A percentile compares a stretch with the other conserved stretches of the same genome.
These are phyloP conservation scores for Latrodectus geometricus DNA, from an alignment of 1,140 invertebrate genomes.

Conservation along the genomic window DNA sequence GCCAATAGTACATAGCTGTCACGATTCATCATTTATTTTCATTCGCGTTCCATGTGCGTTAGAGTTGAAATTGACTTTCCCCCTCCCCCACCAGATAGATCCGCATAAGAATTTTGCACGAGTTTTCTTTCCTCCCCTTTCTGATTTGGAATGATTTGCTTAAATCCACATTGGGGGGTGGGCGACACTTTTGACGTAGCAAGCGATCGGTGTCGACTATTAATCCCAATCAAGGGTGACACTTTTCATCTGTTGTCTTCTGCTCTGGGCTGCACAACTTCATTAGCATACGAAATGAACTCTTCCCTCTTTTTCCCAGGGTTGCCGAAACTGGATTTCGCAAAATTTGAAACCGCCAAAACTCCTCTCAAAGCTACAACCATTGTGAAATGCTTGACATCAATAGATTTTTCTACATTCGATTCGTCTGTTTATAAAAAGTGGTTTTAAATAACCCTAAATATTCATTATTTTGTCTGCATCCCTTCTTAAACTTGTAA, in stretches of 20 bases:
- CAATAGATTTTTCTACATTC: background rate
- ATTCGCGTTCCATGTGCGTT: background rate
- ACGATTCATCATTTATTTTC: background rate
- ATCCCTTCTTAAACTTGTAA: too few relatives aligned
- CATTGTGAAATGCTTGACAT: background rate
- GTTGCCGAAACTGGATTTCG: background rate
- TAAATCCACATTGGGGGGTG: background rate
- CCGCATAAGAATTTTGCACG: too few relatives aligned
- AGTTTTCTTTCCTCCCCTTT: background rate
- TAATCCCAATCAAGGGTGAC: slow-evolving; percentile 57
- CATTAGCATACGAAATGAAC: slow-evolving; percentile 60
- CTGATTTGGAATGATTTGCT: background rate
- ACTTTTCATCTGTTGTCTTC: slow-evolving; percentile 57
- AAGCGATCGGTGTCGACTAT: slow-evolving; percentile 41
- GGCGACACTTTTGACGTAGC: background rate
- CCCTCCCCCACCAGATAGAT: too few relatives aligned
- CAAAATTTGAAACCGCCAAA: background rate
- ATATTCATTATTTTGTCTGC: background rate
- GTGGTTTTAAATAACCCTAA: background rate
- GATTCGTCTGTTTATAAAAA: background rate
- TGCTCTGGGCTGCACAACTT: slow-evolving; percentile 26
- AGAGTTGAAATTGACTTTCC: background rate
- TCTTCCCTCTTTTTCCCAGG: background rate
- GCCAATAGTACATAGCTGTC: background rate
- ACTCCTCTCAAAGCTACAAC: background rate